A percentile compares a stretch with the other conserved stretches of the same genome.
Evolutionary conservation across 2,797 vertebrate genomes (phyloP).

Genomic region (Hydrocynus forskahlii): DNA sequence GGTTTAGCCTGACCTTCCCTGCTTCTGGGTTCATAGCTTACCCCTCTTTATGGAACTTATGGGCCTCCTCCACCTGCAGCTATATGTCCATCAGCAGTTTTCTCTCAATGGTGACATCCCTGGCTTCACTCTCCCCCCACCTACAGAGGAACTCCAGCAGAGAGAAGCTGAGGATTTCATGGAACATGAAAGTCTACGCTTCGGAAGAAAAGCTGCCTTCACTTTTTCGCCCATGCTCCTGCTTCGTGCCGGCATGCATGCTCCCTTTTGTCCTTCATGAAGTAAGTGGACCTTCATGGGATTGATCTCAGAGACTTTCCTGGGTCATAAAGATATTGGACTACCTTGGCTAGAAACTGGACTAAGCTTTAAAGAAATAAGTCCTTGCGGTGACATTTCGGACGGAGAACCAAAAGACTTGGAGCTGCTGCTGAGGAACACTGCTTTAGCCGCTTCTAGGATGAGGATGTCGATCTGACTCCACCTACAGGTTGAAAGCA

Average conservation of each 20-base stretch:
- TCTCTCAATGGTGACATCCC: background rate
- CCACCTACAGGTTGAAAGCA: conserved; percentile 32
- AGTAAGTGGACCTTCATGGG: background rate
- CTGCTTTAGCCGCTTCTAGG: background rate
- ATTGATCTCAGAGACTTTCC: background rate
- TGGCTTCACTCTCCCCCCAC: background rate
- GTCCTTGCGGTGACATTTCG: background rate
- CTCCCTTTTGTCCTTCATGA: background rate
- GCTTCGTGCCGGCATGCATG: background rate
- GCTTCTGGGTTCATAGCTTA: background rate
- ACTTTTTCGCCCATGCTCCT: background rate
- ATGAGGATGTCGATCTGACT: conserved; percentile 21
- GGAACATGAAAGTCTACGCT: background rate
- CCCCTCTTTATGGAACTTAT: background rate
- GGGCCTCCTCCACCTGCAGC: background rate
- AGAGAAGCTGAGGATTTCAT: background rate
- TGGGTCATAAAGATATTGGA: background rate
- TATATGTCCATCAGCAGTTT: background rate
- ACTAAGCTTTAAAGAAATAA: background rate
- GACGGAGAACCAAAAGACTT: background rate
- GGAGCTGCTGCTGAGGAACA: background rate
- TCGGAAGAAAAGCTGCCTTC: background rate
- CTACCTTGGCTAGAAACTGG: background rate
- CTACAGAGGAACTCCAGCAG: background rate
- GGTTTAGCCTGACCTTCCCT: background rate